These are phyloP conservation scores for Benitochromis conjunctus DNA, from an alignment of 2,113 vertebrate species.

Conservation along the genomic window DNA sequence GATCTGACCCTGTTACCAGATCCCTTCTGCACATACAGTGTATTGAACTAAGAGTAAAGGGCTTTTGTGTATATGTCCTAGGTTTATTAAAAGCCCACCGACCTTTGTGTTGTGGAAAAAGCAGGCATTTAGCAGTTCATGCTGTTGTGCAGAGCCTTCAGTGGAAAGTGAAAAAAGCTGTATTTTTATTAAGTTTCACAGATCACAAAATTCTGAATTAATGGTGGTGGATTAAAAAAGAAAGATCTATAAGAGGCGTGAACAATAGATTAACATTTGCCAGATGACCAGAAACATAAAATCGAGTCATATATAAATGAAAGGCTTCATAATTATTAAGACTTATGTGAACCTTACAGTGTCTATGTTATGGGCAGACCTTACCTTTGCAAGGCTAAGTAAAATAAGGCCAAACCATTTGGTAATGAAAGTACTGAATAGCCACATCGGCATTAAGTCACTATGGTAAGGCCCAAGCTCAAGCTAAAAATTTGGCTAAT, in stretches of 20 bases:
- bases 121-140: neutral
- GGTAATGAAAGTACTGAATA: neutral
- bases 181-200: neutral
- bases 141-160: neutral
- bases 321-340: neutral
- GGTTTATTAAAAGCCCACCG: neutral
- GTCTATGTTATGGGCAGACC: neutral
- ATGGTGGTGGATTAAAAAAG: neutral
- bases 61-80: neutral
- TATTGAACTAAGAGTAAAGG: neutral
- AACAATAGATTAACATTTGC: neutral
- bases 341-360: accelerated
- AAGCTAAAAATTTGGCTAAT: neutral
- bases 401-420: neutral
- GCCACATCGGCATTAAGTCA: neutral
- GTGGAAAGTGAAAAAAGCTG: neutral
- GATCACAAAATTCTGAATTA: neutral
- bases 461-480: neutral
- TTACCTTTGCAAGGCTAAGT: neutral
- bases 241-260: accelerated
- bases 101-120: neutral
- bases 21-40: neutral
- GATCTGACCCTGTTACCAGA: neutral
- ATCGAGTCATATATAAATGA: neutral
- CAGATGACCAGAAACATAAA: neutral